These are phyloP conservation scores for Phyllotreta cruciferae DNA, from an alignment of 2,888 invertebrate genomes.

Conservation along the genomic window DNA sequence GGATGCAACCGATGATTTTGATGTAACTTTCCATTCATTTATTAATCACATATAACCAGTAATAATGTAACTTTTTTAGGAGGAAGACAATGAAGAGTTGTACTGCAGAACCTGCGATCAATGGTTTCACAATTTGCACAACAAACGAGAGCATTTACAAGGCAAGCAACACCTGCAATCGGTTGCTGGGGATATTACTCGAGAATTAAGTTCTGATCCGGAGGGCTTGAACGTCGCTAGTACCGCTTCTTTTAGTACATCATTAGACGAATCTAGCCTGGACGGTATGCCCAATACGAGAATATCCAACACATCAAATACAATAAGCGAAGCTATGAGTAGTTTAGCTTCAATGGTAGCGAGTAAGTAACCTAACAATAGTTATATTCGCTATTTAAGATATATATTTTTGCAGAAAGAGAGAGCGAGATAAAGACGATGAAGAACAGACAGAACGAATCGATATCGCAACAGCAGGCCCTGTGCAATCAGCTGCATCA, in stretches of 20 bases:
- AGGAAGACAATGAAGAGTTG: constrained; percentile 65
- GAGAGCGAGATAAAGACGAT: constrained; percentile 57
- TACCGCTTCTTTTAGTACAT: constrained; percentile 49
- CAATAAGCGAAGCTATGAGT: constrained; percentile 56
- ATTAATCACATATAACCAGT: constrained; percentile 4
- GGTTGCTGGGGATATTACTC: constrained; percentile 57
- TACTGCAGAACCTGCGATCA: constrained; percentile 67
- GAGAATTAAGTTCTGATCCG: constrained; percentile 53
- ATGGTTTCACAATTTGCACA: constrained; percentile 66
- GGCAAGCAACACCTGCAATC: constrained; percentile 64
- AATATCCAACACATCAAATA: constrained; percentile 27
- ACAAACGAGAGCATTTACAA: constrained; percentile 67
- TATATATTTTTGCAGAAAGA: constrained; percentile 51
- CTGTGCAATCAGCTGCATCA: constrained; percentile 53
- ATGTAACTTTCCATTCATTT: constrained; percentile 53
- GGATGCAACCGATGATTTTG: constrained; percentile 64
- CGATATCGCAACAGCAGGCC: constrained; percentile 50
- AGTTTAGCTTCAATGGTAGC: constrained; percentile 52
- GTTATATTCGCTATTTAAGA: not conserved
- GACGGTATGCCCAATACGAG: constrained; percentile 53
- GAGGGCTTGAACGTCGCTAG: constrained; percentile 40
- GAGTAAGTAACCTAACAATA: constrained; percentile 49
- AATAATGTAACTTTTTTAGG: constrained; percentile 51
- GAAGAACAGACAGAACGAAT: constrained; percentile 52
- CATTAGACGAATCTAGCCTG: constrained; percentile 59